Evolutionary conservation across 2,113 vertebrate genomes (phyloP), one percentile per base, ranked within the genome.

Genomic region (Gasterosteus aculeatus): DNA sequence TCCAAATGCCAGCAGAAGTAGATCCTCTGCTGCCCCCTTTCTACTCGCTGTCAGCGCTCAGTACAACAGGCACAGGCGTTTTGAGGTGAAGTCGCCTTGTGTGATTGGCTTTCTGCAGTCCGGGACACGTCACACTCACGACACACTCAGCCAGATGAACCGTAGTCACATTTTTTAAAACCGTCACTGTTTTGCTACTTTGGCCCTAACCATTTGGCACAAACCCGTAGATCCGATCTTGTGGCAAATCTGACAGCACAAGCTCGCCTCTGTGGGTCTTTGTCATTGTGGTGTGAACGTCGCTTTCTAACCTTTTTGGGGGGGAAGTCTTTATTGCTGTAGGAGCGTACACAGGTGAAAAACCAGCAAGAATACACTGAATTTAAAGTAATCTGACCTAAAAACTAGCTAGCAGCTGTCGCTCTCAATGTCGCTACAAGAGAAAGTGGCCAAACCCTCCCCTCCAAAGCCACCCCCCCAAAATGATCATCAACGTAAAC

Each of bases 191-290:
- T 85, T 89, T 93, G 87, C 67, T 90, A 86, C 83, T 93, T 91
- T 92, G 82, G 75, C 82, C 54, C 69, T 78, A 89, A 94, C 97
- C 96, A 95, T 90, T 93, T 97, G 96, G 95, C 97, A 96, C 95
- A 96, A 99, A 99, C 98, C 98, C 98, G 97, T 99, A 99, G 98
- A 99, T 99, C 98, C 98, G 97, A 99, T 99, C 98, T 99, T 99
- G 98, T 98, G 98, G 95, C 95, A 91, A 96, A 95, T 95, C 82
- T 90, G 84, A 95, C 93, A 91, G 89, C 97, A 95, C 98, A 99
- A 99, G 98, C 95, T 98, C 96, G 97, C 92, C 93, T 99, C 98
- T 99, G 96, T 97, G 97, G 98, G 98, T 99, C 97, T 97, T 95
- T 98, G 97, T 97, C 97, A 96, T 86, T 94, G 90, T 95, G 97